phyloP scores from a whole-genome alignment of 2,113 vertebrate species.

The Albula glossodonta region DNA sequence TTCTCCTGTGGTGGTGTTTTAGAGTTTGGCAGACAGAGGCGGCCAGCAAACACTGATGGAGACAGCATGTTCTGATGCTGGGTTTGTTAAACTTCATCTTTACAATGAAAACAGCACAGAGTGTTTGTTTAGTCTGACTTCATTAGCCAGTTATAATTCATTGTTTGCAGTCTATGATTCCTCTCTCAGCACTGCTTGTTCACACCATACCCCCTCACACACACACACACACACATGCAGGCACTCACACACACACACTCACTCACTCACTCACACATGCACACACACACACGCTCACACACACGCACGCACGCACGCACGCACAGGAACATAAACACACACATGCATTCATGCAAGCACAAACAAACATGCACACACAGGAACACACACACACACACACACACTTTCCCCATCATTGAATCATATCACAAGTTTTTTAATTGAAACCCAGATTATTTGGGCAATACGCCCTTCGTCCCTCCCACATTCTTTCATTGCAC shows the following conservation, averaged over 20 bases:
- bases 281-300: too few species aligned
- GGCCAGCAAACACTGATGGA: background rate
- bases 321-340: constrained; percentile 25
- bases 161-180: background rate
- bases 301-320: too few species aligned
- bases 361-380: background rate
- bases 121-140: background rate
- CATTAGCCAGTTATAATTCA: background rate
- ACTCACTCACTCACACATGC: too few species aligned
- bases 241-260: constrained; percentile 11
- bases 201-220: constrained; percentile 7
- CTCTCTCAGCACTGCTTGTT: background rate
- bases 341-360: background rate
- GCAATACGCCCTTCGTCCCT: background rate
- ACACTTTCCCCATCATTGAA: background rate
- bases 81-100: background rate
- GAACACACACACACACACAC: background rate
- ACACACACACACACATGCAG: constrained; percentile 8
- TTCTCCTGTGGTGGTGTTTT: background rate
- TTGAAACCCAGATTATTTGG: background rate
- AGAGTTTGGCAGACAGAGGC: background rate
- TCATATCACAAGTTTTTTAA: background rate
- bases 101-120: background rate
- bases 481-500: background rate
- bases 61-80: background rate